These are phyloP conservation scores for Scolopax bukidnonensis DNA, from an alignment of 2,797 vertebrate species.

Conservation along the genomic window DNA sequence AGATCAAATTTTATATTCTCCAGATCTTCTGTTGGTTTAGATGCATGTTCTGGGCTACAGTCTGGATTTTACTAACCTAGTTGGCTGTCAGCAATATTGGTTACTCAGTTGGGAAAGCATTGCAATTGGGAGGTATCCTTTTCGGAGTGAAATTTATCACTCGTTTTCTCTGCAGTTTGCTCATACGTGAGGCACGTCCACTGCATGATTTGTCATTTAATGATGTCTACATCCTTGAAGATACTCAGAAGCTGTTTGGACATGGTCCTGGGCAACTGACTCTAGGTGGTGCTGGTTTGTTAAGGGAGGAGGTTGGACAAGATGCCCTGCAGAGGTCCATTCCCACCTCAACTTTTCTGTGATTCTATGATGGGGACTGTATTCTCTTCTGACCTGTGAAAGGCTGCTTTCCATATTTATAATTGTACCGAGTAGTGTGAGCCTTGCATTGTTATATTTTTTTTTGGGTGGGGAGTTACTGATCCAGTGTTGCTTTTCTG, in stretches of 20 bases:
- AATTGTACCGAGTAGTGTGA: background rate
- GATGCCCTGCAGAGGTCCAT: background rate
- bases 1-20: background rate
- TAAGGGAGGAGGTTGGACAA: background rate
- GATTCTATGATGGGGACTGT: background rate
- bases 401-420: background rate
- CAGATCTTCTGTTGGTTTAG: background rate
- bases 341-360: background rate
- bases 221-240: background rate
- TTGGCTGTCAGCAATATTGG: background rate
- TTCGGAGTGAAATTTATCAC: background rate
- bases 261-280: fast-evolving
- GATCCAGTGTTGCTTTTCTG: background rate
- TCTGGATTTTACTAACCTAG: background rate
- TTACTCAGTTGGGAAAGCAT: background rate
- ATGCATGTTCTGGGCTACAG: background rate
- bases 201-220: background rate
- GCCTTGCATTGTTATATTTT: background rate
- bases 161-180: background rate
- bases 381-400: background rate
- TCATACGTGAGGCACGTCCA: background rate
- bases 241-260: background rate
- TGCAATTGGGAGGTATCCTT: background rate
- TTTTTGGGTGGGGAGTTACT: background rate
- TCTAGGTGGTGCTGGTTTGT: background rate